Conservation (phyloP, 2,113 vertebrate genomes). For the Chroicocephalus ridibundus region DNA sequence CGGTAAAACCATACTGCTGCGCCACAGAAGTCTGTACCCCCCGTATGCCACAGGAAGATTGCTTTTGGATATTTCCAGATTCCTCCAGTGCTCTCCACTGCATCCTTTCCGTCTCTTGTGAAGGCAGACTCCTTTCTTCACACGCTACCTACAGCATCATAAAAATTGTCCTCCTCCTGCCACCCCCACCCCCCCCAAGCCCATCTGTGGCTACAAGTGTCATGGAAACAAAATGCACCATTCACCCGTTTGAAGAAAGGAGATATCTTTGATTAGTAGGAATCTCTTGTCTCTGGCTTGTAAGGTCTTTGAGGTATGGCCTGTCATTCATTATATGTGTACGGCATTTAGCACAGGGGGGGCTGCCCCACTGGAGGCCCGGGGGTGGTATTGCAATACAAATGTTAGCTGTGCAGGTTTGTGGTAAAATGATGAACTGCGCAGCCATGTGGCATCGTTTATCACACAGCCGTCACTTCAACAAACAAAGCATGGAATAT, state of each 20-base stretch:
- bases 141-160: accelerated
- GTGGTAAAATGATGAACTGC: constrained; percentile 2
- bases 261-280: background rate
- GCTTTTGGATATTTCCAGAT: background rate
- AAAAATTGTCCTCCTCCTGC: background rate
- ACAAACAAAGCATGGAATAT: background rate
- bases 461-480: background rate
- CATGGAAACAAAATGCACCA: background rate
- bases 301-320: background rate
- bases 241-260: background rate
- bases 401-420: background rate
- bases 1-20: background rate
- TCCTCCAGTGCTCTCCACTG: background rate
- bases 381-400: background rate
- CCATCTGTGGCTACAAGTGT: background rate
- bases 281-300: background rate
- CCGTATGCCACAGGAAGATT: background rate
- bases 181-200: background rate
- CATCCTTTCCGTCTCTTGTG: background rate
- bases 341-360: background rate
- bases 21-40: background rate
- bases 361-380: background rate
- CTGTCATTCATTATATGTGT: background rate
- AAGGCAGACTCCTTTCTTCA: background rate
- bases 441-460: background rate